Conservation (phyloP, 2,797 vertebrate genomes). For the Acanthurus tractus region DNA sequence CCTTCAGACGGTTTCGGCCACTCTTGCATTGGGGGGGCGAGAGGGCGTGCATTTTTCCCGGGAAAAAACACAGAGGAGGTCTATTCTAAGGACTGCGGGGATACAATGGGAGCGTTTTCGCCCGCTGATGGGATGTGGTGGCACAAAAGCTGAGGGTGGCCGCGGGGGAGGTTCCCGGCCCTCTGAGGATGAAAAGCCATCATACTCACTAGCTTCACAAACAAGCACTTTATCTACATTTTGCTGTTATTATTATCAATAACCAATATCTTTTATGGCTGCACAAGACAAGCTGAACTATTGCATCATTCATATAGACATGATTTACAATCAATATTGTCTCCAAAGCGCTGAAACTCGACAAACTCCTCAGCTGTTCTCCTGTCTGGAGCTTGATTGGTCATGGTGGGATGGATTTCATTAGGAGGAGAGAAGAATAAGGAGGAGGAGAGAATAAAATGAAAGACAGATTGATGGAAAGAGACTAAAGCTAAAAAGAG, state of each 20-base stretch:
- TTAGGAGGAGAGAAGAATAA: neutral
- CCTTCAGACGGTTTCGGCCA: slow-evolving; percentile 57
- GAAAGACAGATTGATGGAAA: slow-evolving; percentile 19
- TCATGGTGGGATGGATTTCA: slow-evolving; percentile 51
- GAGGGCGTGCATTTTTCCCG: slow-evolving; percentile 74
- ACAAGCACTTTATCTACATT: slow-evolving; percentile 39
- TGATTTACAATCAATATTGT: slow-evolving; percentile 20
- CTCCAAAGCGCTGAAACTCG: slow-evolving; percentile 1
- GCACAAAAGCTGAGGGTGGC: slow-evolving; percentile 55
- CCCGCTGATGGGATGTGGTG: slow-evolving; percentile 55
- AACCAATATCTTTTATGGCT: neutral
- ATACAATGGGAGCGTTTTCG: slow-evolving; percentile 71
- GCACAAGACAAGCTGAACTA: neutral
- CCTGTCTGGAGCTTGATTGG: slow-evolving; percentile 61
- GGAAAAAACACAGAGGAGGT: slow-evolving; percentile 70
- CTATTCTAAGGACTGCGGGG: slow-evolving; percentile 60
- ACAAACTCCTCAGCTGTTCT: slow-evolving; percentile 53
- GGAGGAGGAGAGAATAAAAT: neutral
- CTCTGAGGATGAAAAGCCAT: slow-evolving; percentile 55
- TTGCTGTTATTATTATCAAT: slow-evolving; percentile 36
- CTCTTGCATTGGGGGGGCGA: slow-evolving; percentile 45
- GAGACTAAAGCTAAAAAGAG: slow-evolving; percentile 13
- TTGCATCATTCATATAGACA: slow-evolving; percentile 7
- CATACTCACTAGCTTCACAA: slow-evolving; percentile 54
- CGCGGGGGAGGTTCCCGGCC: slow-evolving; percentile 34